These are phyloP conservation scores for Enteromius mattozi DNA, from an alignment of 2,797 vertebrate genomes.

Conservation along the genomic window DNA sequence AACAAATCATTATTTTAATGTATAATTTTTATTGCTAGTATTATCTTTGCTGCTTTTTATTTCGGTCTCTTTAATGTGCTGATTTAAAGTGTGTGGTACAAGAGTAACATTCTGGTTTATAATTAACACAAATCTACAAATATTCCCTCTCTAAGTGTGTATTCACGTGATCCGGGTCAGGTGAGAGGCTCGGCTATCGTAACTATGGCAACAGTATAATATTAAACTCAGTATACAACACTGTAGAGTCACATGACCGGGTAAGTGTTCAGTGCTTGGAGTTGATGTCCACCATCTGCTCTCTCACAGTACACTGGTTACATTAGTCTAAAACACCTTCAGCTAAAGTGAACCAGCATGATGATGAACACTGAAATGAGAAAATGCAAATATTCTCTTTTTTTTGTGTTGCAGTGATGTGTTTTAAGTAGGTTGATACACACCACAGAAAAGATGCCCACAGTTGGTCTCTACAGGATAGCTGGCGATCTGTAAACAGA, in stretches of 20 bases:
- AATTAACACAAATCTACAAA: not conserved
- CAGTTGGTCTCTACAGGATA: conserved; percentile 87
- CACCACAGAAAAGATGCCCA: conserved; percentile 88
- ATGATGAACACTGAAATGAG: not conserved
- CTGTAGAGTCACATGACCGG: conserved; percentile 46
- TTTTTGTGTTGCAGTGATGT: not conserved
- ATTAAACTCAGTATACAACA: conserved; percentile 48
- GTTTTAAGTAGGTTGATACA: conserved; percentile 33
- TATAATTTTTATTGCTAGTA: not conserved
- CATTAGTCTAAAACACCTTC: not conserved
- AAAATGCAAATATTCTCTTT: not conserved
- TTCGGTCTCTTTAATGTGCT: not conserved
- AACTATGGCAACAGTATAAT: conserved; percentile 56
- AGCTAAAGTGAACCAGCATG: not conserved
- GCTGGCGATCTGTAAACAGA: conserved; percentile 80
- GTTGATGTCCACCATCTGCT: conserved; percentile 36
- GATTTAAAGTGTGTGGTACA: not conserved
- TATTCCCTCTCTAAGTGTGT: not conserved
- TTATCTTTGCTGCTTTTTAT: not conserved
- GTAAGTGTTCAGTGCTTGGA: not conserved
- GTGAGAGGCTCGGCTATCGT: conserved; percentile 1
- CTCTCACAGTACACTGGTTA: not conserved
- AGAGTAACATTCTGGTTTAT: not conserved
- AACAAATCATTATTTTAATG: not conserved
- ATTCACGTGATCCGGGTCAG: conserved; percentile 22